Base-by-base conservation (phyloP, 1,140 invertebrate species). In the Lordiphosa stackelbergi region DNA sequence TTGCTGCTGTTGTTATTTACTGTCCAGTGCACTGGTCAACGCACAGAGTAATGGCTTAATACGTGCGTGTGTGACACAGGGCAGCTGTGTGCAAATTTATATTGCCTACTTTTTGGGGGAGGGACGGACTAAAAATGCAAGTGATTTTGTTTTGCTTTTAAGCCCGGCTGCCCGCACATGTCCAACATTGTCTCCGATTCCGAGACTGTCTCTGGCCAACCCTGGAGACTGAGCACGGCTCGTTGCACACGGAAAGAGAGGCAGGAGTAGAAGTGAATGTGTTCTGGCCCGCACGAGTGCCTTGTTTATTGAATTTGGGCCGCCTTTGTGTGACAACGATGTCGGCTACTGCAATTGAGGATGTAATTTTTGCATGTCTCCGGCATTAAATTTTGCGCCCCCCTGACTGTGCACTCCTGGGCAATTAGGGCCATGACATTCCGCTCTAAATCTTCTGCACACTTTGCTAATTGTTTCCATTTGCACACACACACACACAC, bases 281-380 rank as follows among this genome's bases (percentile, higher is more conserved):
- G 38, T 73, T 46, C 65, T 66, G 53, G 37, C 24, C 59, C 61
- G 75, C 74, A 79, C 75, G 75, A 79, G 61, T 53, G 70, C 53
- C 71, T 83, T 81, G 75, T 81, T 81, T 81, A 83, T 83, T 81
- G 77, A 81, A 72, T 83, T 74, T 70, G 69, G 59, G 19, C 35
- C 10, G 71, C 62, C 46, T 60, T 66, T 70, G 68, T 70, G 61
- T 55, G 64, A 66, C 63, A 59, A 66, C 64, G 47, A 52, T 48
- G 63, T 34, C 53, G 28, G 46, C 51, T 52, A 60, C 56, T 75
- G 72, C 71, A 72, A 75, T 81, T 65, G 71, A 72, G 75, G 75
- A 81, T 81, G 75, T 81, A 83, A 81, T 81, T 81, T 81, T 83
- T 81, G 72, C 71, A 81, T 75, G 75, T 83, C 75, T 75, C 75